Base-by-base conservation (phyloP, 2,888 invertebrate genomes). In the Tenthredo distinguenda region DNA sequence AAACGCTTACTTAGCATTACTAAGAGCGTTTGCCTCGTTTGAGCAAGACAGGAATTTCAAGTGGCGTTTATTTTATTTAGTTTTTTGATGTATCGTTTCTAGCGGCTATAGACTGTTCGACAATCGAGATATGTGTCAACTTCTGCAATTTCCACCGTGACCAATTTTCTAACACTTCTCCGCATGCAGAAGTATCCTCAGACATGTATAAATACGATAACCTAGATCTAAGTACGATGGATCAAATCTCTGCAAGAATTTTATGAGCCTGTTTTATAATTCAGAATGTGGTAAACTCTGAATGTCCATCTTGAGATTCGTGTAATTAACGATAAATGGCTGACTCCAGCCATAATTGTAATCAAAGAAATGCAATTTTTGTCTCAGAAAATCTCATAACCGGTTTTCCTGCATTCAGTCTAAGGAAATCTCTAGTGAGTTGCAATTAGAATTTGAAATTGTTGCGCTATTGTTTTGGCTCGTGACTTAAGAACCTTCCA, bases 1-100 rank as follows among this genome's bases (percentile, higher is more conserved):
- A 81, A 81, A 62, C 62, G 81, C 81, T 81, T 62, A 40, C 62
- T 81, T 40, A 62, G 81, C 81, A 81, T 81, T 81, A 62, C 81
- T 62, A 10, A 34, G 37, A 81, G 81, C 81, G 34, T 58, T 81
- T 26, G 62, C 58, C 81, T 81, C 62, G 40, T 81, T 62, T 6
- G n/a, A 40, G 62, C 62, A 40, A 58, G 62, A 81, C 62, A 81
- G 58, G 81, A 81, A 81, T 81, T 62, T n/a, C 81, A 81, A 81
- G 81, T 62, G 40, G 62, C n/a, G 21, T 58, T 62, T 62, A 62
- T 21, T 79, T 58, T 43, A 26, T 74, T 50, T 55, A n/a, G 31
- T 34, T 77, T 26, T 50, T 31, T 77, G 26, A 50, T 31, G 18
- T 50, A 40, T 43, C 55, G 50, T 55, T 21, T 55, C 18, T 34